Percentiles rank a stretch among this genome's conserved stretches.
Evolutionary conservation across 2,797 vertebrate species (phyloP).

Genomic region (Acanthis flammea): DNA sequence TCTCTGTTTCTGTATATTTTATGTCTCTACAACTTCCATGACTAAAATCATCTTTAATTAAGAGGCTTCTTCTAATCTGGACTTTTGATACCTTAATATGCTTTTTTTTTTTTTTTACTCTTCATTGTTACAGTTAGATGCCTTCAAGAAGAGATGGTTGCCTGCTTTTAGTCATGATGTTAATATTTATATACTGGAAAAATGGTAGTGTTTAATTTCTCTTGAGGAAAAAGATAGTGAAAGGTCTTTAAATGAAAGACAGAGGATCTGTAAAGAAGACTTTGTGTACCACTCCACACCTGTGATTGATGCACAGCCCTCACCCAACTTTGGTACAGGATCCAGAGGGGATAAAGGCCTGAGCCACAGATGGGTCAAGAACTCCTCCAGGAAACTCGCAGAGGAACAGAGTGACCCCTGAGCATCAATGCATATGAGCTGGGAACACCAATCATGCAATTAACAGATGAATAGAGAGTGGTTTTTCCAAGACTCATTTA

Average conservation of each 20-base stretch:
- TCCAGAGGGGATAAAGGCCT: not conserved
- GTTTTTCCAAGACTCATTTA: not conserved
- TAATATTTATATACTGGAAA: not conserved
- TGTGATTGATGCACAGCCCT: not conserved
- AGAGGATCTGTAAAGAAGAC: not conserved
- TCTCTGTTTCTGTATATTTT: not conserved
- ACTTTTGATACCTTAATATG: not conserved
- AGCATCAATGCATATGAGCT: not conserved
- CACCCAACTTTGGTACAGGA: not conserved
- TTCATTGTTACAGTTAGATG: not conserved
- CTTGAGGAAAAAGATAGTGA: not conserved
- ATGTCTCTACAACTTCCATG: not conserved
- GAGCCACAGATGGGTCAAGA: not conserved
- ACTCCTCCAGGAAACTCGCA: not conserved
- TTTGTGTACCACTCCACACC: not conserved
- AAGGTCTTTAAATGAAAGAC: not conserved
- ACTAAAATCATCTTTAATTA: not conserved
- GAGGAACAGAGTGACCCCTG: not conserved
- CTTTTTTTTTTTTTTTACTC: not conserved
- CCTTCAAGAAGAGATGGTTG: not conserved
- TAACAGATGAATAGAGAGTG: not conserved
- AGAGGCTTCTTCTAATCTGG: not conserved
- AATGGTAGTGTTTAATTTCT: not conserved
- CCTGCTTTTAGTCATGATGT: not conserved
- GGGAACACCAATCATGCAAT: not conserved